A percentile compares a stretch with the other conserved stretches of the same genome.
Conservation (phyloP, 2,888 invertebrate genomes). For the Troides helena region DNA sequence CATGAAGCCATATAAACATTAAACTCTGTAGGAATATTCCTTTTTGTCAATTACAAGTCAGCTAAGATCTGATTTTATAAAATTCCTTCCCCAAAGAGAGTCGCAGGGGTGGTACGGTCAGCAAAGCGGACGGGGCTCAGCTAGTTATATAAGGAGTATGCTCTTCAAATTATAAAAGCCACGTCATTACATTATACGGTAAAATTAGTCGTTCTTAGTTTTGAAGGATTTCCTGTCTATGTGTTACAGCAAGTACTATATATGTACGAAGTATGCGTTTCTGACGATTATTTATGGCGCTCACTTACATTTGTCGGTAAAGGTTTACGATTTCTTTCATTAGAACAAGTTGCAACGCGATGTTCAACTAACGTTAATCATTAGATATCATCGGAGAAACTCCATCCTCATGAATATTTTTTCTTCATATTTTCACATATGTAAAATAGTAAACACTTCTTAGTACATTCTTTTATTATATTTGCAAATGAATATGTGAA, state of each 20-base stretch:
- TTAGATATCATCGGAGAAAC: conserved; percentile 18
- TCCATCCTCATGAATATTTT: conserved; percentile 32
- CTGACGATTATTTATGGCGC: conserved; percentile 1
- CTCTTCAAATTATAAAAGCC: too few species aligned
- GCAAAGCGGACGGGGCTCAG: too few species aligned
- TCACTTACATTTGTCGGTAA: conserved; percentile 10
- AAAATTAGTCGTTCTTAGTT: not conserved
- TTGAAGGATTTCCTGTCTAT: not conserved
- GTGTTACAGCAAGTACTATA: not conserved
- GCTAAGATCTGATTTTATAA: too few species aligned
- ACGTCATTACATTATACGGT: too few species aligned
- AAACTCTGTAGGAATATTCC: too few species aligned
- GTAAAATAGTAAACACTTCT: not conserved
- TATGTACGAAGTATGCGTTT: conserved; percentile 1
- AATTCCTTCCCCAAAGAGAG: too few species aligned
- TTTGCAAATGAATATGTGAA: too few species aligned
- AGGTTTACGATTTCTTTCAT: conserved; percentile 15
- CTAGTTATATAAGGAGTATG: too few species aligned
- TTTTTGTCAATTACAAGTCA: too few species aligned
- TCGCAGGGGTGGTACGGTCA: too few species aligned
- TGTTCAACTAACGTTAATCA: conserved; percentile 18
- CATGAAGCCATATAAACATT: too few species aligned
- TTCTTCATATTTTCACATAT: conserved; percentile 25
- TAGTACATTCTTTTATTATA: too few species aligned
- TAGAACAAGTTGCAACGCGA: conserved; percentile 21